Conservation (phyloP, 1,140 invertebrate species). For the Ptiloglossa arizonensis region DNA sequence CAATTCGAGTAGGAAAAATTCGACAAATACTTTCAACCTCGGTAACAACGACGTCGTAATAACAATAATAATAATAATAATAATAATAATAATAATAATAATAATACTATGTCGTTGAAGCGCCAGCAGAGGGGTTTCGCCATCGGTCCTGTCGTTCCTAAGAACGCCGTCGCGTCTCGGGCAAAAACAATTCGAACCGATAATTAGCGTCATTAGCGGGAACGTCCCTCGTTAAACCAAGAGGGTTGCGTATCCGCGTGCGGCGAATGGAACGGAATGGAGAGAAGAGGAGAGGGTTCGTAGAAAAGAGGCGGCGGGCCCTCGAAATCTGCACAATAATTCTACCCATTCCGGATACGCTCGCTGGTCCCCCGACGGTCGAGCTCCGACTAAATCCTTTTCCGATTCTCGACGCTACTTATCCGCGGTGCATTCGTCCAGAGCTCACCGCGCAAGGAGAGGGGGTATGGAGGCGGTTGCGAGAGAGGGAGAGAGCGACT, state of each 20-base stretch:
- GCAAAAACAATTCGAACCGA: slow-evolving; percentile 23
- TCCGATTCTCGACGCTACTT: slow-evolving; percentile 56
- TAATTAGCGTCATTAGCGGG: slow-evolving; percentile 44
- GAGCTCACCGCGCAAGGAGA: not conserved
- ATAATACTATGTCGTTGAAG: too few species aligned
- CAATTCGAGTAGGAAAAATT: too few species aligned
- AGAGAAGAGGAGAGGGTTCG: not conserved
- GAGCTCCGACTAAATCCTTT: slow-evolving; percentile 41
- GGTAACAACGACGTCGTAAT: too few species aligned
- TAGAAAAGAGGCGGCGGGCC: not conserved
- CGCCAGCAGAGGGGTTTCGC: too few species aligned
- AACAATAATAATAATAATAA: too few species aligned
- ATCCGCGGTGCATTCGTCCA: slow-evolving; percentile 41
- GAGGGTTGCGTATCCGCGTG: slow-evolving; percentile 20
- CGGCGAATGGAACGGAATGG: not conserved
- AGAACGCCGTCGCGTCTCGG: too few species aligned
- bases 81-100: too few species aligned
- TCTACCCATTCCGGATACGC: slow-evolving; percentile 25
- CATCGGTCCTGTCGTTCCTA: too few species aligned
- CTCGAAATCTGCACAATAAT: slow-evolving; percentile 56
- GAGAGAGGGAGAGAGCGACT: too few species aligned
- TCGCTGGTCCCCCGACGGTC: not conserved
- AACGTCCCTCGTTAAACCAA: slow-evolving; percentile 14
- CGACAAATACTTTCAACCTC: too few species aligned
- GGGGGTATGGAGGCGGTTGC: not conserved